phyloP scores from a whole-genome alignment of 2,888 invertebrate species.

The Melipona beecheii region DNA sequence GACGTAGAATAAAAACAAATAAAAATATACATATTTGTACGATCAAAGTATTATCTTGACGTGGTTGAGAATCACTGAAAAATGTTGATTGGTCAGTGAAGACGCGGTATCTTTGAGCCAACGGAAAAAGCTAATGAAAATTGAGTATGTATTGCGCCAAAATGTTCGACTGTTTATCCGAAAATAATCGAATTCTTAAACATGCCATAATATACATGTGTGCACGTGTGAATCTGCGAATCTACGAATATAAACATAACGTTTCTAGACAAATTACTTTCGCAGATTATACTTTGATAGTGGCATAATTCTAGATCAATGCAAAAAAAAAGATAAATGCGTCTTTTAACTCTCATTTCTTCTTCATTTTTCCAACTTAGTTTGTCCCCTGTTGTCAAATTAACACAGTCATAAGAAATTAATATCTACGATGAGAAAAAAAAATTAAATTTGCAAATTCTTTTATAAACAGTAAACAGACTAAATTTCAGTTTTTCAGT shows the following conservation, averaged over 20 bases:
- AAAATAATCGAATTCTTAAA: conserved; percentile 23
- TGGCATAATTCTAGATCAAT: conserved; percentile 26
- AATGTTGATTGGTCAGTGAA: conserved; percentile 15
- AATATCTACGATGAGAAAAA: too few species aligned
- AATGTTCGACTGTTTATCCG: conserved; percentile 30
- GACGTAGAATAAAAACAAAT: not conserved
- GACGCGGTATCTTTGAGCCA: conserved; percentile 30
- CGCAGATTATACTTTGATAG: conserved; percentile 12
- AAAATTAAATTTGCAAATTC: too few species aligned
- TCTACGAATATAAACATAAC: not conserved
- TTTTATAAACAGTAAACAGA: too few species aligned
- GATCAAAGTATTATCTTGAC: not conserved
- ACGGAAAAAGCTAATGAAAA: conserved; percentile 44
- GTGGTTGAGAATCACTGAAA: conserved; percentile 44
- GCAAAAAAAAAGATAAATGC: conserved; percentile 28
- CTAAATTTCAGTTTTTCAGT: too few species aligned
- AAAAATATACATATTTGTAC: not conserved
- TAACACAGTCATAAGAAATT: too few species aligned
- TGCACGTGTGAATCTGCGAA: not conserved
- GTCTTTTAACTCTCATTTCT: too few species aligned
- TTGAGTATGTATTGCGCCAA: conserved; percentile 22
- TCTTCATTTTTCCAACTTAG: too few species aligned
- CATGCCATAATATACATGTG: not conserved
- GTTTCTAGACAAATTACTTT: conserved; percentile 3
- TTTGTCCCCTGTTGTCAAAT: too few species aligned